Base-by-base conservation (phyloP, 2,797 vertebrate genomes). In the Enteromius afrohamiltoni region DNA sequence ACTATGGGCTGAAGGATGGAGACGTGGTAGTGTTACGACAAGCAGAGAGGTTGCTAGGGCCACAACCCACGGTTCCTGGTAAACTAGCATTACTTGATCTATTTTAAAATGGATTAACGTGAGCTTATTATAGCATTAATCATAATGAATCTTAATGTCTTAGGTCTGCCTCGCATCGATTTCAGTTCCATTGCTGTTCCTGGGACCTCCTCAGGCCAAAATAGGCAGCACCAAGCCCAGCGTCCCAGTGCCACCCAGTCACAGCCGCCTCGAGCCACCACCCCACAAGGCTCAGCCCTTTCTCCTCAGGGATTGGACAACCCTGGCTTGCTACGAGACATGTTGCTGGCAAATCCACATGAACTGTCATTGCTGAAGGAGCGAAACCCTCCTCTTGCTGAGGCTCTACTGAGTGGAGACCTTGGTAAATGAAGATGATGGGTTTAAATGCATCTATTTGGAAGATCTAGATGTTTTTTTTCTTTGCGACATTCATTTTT, bases 331-430 rank as follows among this genome's bases (percentile, higher is more conserved):
- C 94, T 99, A 8, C 95, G 98, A 86, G 97, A 99, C 88, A 99
- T 99, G 98, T 90, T 99, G 67, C 91, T 99, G 51, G 95, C 97
- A 47, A 99, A 98, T 90, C 97, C 98, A 1, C 98, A 99, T 0
- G 98, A 99, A 91, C 94, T 99, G 77, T 99, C 98, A 0, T 95
- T 99, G 85, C 94, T 99, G 68, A 99, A 99, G 91, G 98, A 99
- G 87, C 94, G 98, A 69, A 99, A 99, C 83, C 98, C 98, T 0
- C 97, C 97, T 0, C 91, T 99, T 79, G 98, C 98, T 0, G 98
- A 99, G 79, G 98, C 98, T 0, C 93, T 99, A 87, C 96, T 99
- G 77, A 99, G 98, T 1, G 97, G 98, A 89, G 97, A 99, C 88
- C 93, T 99, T 0, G 98, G 98, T 99, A 90, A 94, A 77, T 79